These are phyloP conservation scores for Anas georgica DNA, from an alignment of 2,797 vertebrate species.

Conservation along the genomic window DNA sequence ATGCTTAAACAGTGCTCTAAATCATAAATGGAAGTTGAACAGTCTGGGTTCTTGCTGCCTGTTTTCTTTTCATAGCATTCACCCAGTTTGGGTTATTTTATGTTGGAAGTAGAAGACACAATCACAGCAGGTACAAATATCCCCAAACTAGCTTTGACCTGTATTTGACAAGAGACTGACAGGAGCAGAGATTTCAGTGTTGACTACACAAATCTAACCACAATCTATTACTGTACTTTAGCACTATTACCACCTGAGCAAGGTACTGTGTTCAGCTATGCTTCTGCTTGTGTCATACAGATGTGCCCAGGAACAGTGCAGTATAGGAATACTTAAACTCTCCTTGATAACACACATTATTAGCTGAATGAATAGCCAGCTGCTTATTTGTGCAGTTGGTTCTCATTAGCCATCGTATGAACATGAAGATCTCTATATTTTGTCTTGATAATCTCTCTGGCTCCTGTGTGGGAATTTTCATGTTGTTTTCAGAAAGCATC, in stretches of 20 bases:
- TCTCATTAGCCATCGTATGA: not conserved
- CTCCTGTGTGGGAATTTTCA: not conserved
- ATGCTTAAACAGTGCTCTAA: not conserved
- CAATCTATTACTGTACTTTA: not conserved
- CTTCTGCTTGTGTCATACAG: rapidly evolving
- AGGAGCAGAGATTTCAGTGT: not conserved
- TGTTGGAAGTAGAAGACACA: not conserved
- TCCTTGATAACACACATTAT: not conserved
- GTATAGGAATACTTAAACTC: not conserved
- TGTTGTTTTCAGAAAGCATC: not conserved
- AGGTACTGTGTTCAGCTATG: not conserved
- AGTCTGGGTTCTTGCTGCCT: not conserved
- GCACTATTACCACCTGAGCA: not conserved
- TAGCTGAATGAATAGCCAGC: not conserved
- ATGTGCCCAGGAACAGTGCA: not conserved
- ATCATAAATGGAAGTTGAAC: not conserved
- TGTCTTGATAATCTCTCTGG: not conserved
- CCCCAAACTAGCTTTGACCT: not conserved
- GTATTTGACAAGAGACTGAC: not conserved
- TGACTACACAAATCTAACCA: not conserved
- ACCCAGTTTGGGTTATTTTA: not conserved
- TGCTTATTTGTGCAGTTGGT: not conserved
- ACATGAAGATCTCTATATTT: not conserved
- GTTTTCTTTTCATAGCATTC: not conserved
- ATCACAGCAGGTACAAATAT: not conserved